phyloP scores from a whole-genome alignment of 2,113 vertebrate genomes.

The Aix galericulata region DNA sequence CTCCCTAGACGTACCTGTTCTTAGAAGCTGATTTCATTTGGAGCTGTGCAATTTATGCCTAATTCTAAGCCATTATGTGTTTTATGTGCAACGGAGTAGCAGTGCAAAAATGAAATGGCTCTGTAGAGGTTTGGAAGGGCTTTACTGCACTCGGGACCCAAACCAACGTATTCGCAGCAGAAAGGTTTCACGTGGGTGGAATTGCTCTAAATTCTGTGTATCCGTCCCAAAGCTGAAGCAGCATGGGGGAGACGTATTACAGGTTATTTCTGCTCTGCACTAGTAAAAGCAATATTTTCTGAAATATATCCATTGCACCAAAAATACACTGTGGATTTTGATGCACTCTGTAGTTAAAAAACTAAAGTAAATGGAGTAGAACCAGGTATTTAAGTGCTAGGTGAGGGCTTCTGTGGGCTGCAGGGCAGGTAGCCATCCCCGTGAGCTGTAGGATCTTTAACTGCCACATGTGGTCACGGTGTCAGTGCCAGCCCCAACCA shows the following conservation, averaged over 20 bases:
- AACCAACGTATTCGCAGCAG: neutral
- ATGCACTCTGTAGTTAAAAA: neutral
- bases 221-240: neutral
- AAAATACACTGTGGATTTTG: neutral
- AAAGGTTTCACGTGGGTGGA: neutral
- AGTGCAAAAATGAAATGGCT: neutral
- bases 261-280: neutral
- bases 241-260: neutral
- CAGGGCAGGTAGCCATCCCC: neutral
- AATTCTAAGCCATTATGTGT: neutral
- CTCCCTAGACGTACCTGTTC: neutral
- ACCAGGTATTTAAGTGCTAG: neutral
- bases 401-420: neutral
- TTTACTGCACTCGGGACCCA: fast-evolving
- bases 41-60: neutral
- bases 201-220: neutral
- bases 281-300: neutral
- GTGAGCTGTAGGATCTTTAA: conserved; percentile 35
- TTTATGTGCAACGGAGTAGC: neutral
- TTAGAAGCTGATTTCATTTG: conserved; percentile 12
- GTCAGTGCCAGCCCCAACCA: conserved; percentile 2
- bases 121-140: neutral
- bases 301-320: neutral
- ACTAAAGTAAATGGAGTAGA: neutral
- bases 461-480: conserved; percentile 49